phyloP scores from a whole-genome alignment of 2,113 vertebrate genomes.

The Amphiprion ocellaris region DNA sequence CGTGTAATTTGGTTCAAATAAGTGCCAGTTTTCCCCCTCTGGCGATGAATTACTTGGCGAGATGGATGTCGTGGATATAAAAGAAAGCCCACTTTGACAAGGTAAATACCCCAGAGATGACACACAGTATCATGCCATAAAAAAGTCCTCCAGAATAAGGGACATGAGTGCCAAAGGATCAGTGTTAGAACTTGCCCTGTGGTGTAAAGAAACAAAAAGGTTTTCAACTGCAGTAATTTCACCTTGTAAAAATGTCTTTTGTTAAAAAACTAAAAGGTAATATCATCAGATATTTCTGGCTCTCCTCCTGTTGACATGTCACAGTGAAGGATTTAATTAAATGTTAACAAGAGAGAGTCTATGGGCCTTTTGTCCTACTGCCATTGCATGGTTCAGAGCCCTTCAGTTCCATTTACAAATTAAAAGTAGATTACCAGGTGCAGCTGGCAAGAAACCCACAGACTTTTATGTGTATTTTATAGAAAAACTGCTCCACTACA shows the following conservation, averaged over 20 bases:
- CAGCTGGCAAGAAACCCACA: slow-evolving; percentile 1
- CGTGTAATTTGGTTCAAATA: neutral
- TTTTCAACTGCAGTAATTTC: neutral
- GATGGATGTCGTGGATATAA: slow-evolving; percentile 1
- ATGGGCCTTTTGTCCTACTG: slow-evolving; percentile 14
- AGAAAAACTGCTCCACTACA: neutral
- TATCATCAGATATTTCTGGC: slow-evolving; percentile 26
- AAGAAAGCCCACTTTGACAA: slow-evolving; percentile 5
- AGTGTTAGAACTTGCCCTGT: neutral
- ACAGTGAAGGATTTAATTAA: slow-evolving; percentile 31
- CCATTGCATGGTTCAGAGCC: slow-evolving; percentile 10
- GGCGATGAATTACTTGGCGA: neutral
- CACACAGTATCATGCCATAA: neutral
- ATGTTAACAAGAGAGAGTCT: slow-evolving; percentile 34
- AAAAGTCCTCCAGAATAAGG: neutral
- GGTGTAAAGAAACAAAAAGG: neutral
- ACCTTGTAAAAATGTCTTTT: no score
- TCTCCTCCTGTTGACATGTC: slow-evolving; percentile 11
- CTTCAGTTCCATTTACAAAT: slow-evolving; percentile 14
- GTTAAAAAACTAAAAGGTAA: neutral
- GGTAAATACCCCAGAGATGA: neutral
- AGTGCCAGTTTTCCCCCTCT: neutral
- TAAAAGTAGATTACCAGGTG: slow-evolving; percentile 14
- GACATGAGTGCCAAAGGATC: neutral
- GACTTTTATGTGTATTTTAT: neutral